Base-by-base conservation (phyloP, 2,113 vertebrate genomes). In the Pelobates fuscus region DNA sequence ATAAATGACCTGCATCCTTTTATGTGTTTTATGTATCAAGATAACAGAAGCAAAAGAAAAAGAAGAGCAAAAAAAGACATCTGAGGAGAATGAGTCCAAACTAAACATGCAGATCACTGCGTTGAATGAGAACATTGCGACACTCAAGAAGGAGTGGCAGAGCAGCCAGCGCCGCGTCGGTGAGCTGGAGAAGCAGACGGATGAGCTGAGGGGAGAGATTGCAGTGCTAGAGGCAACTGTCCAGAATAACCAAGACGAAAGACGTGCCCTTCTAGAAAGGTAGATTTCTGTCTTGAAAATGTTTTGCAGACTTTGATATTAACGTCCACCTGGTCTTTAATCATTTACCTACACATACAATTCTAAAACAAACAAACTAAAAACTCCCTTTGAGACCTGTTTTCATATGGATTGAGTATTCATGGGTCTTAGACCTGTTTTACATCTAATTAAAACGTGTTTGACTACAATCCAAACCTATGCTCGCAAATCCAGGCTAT, bases 171-270 rank as follows among this genome's bases (percentile, higher is more conserved):
- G 93, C 67, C 84, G 97, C 57, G 95, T 95, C 0, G 84, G 88
- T 0, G 98, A 99, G 62, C 93, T 99, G 23, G 97, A 99, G 88
- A 99, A 98, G 54, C 98, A 98, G 82, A 95, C 92, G 0, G 98
- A 99, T 0, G 96, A 99, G 80, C 86, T 99, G 59, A 91, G 94
- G 41, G 98, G 98, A 1, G 98, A 99, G 80, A 96, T 98, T 12
- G 98, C 96, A 0, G 98, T 99, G 21, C 78, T 99, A 70, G 98
- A 99, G 83, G 98, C 98, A 70, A 98, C 98, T 0, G 93, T 99
- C 58, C 97, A 99, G 83, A 98, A 99, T 85, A 96, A 98, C 80
- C 98, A 98, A 83, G 98, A 99, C 2, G 97, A 99, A 82, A 93
- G 96, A 67, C 92, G 97, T 8, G 95, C 95, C 0, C 88, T 99